Evolutionary conservation across 2,888 invertebrate genomes (phyloP).

Genomic region (Crossocerus cetratus): DNA sequence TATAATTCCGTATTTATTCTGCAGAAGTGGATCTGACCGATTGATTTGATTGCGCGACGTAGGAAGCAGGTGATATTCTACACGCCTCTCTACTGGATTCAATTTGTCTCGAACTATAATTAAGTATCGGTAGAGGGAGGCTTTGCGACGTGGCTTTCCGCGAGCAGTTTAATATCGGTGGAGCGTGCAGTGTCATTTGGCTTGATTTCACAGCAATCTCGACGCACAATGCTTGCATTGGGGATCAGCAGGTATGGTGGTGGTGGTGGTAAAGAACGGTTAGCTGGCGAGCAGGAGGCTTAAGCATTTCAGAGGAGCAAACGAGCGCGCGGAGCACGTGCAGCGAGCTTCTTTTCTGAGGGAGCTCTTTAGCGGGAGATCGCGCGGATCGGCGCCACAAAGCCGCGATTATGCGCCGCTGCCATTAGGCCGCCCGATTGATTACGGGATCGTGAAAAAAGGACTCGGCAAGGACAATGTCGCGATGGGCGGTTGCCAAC

Average conservation of each 20-base stretch:
- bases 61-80: no score
- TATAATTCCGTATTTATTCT: no score
- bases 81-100: no score
- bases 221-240: not conserved
- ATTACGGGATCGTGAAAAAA: conserved; percentile 64
- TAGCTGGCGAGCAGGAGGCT: conserved; percentile 22
- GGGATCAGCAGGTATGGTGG: not conserved
- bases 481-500: conserved; percentile 75
- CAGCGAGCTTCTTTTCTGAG: conserved; percentile 37
- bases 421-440: conserved; percentile 70
- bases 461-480: conserved; percentile 67
- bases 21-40: no score
- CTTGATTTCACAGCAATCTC: not conserved
- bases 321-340: conserved; percentile 15
- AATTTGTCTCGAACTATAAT: no score
- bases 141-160: no score
- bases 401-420: conserved; percentile 63
- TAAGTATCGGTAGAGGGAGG: no score
- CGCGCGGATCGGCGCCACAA: conserved; percentile 56
- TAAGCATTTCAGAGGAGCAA: conserved; percentile 38
- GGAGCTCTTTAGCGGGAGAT: conserved; percentile 43
- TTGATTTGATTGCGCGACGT: no score
- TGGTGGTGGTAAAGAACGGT: not conserved
- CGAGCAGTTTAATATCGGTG: no score
- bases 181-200: no score